Conservation (phyloP, 2,113 vertebrate species). For the Rattus norvegicus region DNA sequence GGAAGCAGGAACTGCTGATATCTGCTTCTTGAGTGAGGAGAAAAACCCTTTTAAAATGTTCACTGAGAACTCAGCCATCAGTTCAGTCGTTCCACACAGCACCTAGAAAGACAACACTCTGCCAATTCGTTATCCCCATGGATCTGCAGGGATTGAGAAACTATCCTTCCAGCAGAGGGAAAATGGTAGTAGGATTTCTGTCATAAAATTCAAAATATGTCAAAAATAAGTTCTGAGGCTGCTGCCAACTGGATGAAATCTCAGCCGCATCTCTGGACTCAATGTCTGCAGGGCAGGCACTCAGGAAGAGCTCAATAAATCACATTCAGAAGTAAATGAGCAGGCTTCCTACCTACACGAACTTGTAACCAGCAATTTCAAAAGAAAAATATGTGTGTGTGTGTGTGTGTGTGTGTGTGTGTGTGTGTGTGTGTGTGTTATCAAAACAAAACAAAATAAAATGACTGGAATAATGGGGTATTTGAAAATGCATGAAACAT, state of each 20-base stretch:
- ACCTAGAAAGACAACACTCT: background rate
- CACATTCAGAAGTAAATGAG: background rate
- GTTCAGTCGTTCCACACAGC: background rate
- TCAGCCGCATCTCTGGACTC: conserved; percentile 36
- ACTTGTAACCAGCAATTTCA: background rate
- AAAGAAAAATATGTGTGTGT: background rate
- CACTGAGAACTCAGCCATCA: conserved; percentile 3
- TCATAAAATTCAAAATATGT: conserved; percentile 52
- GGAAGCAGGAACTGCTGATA: no score
- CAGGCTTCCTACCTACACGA: background rate
- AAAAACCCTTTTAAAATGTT: background rate
- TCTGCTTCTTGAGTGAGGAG: background rate
- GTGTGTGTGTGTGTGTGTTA: background rate
- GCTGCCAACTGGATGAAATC: conserved; percentile 53
- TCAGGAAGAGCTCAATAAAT: conserved; percentile 7
- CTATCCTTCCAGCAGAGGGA: conserved; percentile 4
- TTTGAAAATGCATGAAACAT: background rate
- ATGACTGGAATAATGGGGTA: background rate
- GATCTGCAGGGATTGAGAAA: conserved; percentile 29
- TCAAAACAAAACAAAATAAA: background rate
- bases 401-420: background rate
- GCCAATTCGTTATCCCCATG: background rate
- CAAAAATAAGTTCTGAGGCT: conserved; percentile 68
- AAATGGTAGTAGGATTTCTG: conserved; percentile 38
- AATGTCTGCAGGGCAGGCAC: background rate